Base-by-base conservation (phyloP, 2,797 vertebrate species). In the Anolis apletophallus region DNA sequence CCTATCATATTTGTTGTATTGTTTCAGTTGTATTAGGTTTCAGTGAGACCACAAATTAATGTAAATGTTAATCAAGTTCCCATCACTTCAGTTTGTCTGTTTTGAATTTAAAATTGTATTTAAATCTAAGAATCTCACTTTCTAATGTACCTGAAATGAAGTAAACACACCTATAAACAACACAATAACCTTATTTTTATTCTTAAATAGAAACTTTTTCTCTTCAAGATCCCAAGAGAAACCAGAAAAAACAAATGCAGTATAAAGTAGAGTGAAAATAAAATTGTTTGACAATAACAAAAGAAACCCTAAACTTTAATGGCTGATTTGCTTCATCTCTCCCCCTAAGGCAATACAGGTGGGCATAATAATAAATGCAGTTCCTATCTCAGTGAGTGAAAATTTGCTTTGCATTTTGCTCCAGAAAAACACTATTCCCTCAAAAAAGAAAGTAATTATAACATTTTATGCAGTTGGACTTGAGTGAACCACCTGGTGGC, bases 401-500 rank as follows among this genome's bases (percentile, higher is more conserved):
- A 64, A 50, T 57, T 57, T 69, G 29, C 5, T 59, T 59, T n/a
- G 11, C 17, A 72, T 72, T 7, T 87, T 61, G 55, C 55, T 83
- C 21, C 14, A 9, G 17, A 14, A 54, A 21, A 78, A 83, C 23
- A 55, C 21, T 3, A 69, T 34, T 36, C 54, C 13, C 5, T 50
- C 13, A 34, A 80, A 90, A 90, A 86, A 4, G 81, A 50, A 72
- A 85, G 72, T 3, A 87, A 85, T 26, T 40, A 34, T 88, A 11
- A 36, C 46, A 16, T 73, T 83, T 50, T 50, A 83, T 90, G 55
- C 74, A 69, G 34, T 34, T 79, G 69, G 12, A 8, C 84, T 64
- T 79, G 40, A 26, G 46, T 29, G 23, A 87, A 85, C 96, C 96
- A 95, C 94, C 87, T 94, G 96, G 95, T 96, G 96, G 96, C 95